These are phyloP conservation scores for Axea sp. DNA, from an alignment of 2,888 invertebrate species.

Conservation along the genomic window DNA sequence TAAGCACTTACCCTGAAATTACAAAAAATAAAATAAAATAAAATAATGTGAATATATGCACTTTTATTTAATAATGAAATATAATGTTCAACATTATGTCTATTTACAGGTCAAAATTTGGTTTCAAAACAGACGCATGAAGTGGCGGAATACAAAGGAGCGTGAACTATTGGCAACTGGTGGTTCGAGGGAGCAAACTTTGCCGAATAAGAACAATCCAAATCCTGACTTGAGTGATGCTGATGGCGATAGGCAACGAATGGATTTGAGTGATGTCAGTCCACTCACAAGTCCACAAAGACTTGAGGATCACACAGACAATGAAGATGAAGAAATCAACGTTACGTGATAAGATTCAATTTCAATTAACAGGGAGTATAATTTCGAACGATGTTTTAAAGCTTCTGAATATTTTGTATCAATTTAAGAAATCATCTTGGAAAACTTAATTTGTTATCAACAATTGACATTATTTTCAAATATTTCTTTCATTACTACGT, in stretches of 20 bases:
- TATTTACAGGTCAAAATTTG: conserved; percentile 88
- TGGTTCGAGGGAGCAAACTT: conserved; percentile 95
- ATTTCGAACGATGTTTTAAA: conserved; percentile 33
- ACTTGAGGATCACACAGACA: conserved; percentile 80
- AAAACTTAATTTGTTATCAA: background rate
- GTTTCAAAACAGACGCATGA: conserved; percentile 99
- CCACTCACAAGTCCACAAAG: conserved; percentile 75
- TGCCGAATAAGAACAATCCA: conserved; percentile 98
- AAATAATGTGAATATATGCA: no score
- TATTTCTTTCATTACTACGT: no score
- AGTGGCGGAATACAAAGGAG: conserved; percentile 99
- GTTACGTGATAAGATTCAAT: conserved; percentile 87
- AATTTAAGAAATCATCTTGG: conserved; percentile 11
- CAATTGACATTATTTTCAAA: background rate
- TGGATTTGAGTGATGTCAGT: conserved; percentile 81
- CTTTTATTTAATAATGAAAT: no score
- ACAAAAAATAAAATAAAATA: no score
- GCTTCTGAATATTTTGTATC: conserved; percentile 28
- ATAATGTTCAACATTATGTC: no score
- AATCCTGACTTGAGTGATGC: conserved; percentile 96
- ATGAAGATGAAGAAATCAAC: conserved; percentile 89
- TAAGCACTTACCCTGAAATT: no score
- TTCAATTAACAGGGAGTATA: conserved; percentile 23
- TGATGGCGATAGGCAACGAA: conserved; percentile 87
- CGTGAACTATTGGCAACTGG: conserved; percentile 95